These are phyloP conservation scores for Tetragonisca angustula DNA, from an alignment of 2,888 invertebrate genomes.

Conservation along the genomic window DNA sequence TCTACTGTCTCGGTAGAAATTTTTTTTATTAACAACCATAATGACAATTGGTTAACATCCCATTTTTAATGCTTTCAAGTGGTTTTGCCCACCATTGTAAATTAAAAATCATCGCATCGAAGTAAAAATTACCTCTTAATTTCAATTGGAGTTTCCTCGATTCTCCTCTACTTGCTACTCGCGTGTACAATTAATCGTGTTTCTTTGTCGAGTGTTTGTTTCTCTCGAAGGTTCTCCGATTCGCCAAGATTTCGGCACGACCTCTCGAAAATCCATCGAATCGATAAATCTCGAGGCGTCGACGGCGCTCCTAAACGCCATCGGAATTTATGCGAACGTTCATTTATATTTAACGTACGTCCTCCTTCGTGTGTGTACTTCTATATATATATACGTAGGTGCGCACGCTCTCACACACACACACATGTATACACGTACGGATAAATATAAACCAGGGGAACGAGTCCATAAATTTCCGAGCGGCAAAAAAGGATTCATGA, in stretches of 20 bases:
- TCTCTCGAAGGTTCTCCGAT: not conserved
- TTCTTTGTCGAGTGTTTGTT: not conserved
- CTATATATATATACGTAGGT: not conserved
- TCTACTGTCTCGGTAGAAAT: too few relatives aligned
- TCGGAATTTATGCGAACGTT: conserved; percentile 23
- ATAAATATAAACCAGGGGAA: conserved; percentile 30
- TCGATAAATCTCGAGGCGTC: conserved; percentile 31
- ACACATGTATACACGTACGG: not conserved
- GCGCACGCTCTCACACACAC: not conserved
- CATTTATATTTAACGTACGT: conserved; percentile 26
- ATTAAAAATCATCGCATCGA: too few relatives aligned
- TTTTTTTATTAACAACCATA: too few relatives aligned
- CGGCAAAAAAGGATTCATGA: conserved; percentile 14
- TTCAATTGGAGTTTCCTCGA: not conserved
- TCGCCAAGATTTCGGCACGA: not conserved
- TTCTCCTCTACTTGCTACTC: not conserved
- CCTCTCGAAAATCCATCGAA: conserved; percentile 29
- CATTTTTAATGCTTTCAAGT: too few relatives aligned
- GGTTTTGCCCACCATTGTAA: too few relatives aligned
- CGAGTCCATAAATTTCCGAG: conserved; percentile 40
- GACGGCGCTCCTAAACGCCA: conserved; percentile 14
- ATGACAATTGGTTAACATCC: too few relatives aligned
- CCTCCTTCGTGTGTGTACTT: not conserved
- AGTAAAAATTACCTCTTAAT: not conserved
- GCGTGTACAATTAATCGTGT: not conserved